Evolutionary conservation across 2,797 vertebrate genomes (phyloP), one percentile per base, ranked within the genome.

Genomic region (Gadopsis bispinosus): DNA sequence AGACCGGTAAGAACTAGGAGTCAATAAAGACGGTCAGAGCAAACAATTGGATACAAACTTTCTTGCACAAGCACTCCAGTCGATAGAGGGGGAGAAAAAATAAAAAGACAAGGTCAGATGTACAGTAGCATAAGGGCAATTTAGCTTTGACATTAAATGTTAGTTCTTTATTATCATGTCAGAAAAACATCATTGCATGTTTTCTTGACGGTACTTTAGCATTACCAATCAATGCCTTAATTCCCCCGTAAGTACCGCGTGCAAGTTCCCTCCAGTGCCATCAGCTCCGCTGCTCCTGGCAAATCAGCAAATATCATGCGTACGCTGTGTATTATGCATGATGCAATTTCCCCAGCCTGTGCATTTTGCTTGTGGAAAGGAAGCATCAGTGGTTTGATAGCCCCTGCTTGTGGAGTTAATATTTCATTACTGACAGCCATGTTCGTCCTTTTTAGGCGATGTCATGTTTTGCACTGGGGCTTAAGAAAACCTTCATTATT

Each of bases 321-420:
- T 59, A n/a, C 4, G 3, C 20, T 73, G 50, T 81, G 29, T 66
- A 74, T 73, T 68, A 81, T 85, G 61, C 67, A 86, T 79, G 73
- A 85, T 71, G 60, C 39, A 3, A 22, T 67, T 60, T 80, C 60
- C 60, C 66, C 19, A 35, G 13, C 43, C 60, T 48, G 1, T 26
- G 59, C 53, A 37, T 67, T 56, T 79, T 67, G 65, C 60, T 66
- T 26, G 9, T 39, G 14, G 59, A 53, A 56, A 26, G 47, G n/a
- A 67, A 13, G 61, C 51, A 31, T 61, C 31, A 31, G 16, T 67
- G 73, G 20, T 69, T 69, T 54, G 11, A 72, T 37, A 54, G 64
- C 26, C 62, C 39, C 8, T 26, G 45, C 56, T 54, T 59, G 50
- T 69, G 58, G 26, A 35, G 11, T 83, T 61, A 75, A 84, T 83